Conservation (phyloP, 2,113 vertebrate genomes). For the Dicaeum eximium region DNA sequence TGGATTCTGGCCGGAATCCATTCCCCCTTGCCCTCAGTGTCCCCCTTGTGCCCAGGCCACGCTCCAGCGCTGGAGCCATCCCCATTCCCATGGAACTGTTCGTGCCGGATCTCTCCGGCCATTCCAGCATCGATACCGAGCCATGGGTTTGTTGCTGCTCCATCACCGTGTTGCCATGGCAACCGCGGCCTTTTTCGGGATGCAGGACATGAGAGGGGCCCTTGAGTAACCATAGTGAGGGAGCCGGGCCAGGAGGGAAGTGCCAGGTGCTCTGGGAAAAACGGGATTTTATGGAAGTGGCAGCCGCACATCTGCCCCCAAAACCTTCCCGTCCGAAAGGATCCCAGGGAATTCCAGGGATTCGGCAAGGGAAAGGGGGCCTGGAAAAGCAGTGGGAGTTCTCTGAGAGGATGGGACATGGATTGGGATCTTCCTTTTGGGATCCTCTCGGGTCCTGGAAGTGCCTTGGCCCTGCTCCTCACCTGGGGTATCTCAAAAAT, state of each 20-base stretch:
- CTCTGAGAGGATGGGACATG: background rate
- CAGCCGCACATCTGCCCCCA: too few species aligned
- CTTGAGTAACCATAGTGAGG: slow-evolving; percentile 52
- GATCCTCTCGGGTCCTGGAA: too few species aligned
- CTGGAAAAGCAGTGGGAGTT: too few species aligned
- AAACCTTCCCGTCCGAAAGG: background rate
- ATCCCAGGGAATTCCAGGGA: background rate
- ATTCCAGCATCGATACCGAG: slow-evolving; percentile 42
- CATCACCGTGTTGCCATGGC: background rate
- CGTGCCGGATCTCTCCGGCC: slow-evolving; percentile 55
- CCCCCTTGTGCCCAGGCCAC: background rate
- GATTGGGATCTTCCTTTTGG: background rate
- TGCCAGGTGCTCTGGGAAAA: too few species aligned
- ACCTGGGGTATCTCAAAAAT: background rate
- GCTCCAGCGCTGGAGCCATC: background rate
- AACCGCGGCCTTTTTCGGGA: background rate
- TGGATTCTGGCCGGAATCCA: background rate
- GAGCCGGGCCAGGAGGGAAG: background rate
- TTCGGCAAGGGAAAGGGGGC: too few species aligned
- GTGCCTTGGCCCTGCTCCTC: fast-evolving
- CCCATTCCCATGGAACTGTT: too few species aligned
- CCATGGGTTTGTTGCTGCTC: background rate
- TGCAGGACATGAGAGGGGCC: slow-evolving; percentile 9
- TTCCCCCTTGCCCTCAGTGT: background rate
- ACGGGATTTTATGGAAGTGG: background rate